These are phyloP conservation scores for Chloropsis cyanopogon DNA, from an alignment of 2,113 vertebrate species.

Conservation along the genomic window DNA sequence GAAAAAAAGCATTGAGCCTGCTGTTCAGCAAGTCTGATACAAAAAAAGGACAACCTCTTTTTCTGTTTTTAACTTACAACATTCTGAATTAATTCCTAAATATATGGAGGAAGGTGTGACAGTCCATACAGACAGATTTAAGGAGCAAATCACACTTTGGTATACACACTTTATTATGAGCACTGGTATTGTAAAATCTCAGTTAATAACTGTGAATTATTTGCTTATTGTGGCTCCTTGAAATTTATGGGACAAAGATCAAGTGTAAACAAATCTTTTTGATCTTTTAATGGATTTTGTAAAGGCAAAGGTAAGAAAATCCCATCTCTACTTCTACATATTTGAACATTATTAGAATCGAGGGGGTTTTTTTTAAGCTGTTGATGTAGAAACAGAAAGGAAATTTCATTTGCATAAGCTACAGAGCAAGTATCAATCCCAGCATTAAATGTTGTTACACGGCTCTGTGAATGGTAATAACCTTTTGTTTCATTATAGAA, in stretches of 20 bases:
- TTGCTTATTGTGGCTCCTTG: background rate
- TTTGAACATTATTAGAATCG: background rate
- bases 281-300: background rate
- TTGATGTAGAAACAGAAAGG: background rate
- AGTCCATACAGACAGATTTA: background rate
- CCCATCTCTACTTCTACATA: background rate
- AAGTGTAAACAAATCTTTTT: constrained; percentile 13
- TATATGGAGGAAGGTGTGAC: background rate
- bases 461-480: constrained; percentile 1
- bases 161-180: background rate
- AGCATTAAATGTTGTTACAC: background rate
- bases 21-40: background rate
- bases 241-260: background rate
- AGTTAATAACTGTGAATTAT: constrained; percentile 1
- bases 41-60: background rate
- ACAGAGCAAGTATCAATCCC: background rate
- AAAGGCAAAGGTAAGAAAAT: background rate
- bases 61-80: background rate
- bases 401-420: background rate
- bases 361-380: background rate
- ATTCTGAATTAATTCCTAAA: background rate
- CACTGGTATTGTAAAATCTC: background rate
- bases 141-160: background rate
- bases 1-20: background rate
- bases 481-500: background rate